Conservation (phyloP, 2,797 vertebrate genomes). For the Melanotaenia pygmaea region DNA sequence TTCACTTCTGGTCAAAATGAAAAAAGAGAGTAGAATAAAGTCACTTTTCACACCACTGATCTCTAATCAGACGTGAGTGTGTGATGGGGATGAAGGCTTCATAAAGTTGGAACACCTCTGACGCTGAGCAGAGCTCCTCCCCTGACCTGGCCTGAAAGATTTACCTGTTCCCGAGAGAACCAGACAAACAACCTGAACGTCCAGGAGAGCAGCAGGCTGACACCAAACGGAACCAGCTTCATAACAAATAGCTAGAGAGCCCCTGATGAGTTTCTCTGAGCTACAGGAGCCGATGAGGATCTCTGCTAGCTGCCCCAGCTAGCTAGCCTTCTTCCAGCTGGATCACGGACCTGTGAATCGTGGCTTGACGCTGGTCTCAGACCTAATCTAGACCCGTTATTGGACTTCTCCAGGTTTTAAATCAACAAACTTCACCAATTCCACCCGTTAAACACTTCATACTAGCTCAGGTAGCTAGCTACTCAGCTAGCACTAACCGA, state of each 20-base stretch:
- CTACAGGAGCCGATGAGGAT: too few relatives aligned
- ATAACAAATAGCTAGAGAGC: not conserved
- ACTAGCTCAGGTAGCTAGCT: constrained; percentile 34
- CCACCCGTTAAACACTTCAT: not conserved
- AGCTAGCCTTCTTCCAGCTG: too few relatives aligned
- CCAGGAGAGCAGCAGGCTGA: not conserved
- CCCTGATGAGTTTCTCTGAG: too few relatives aligned
- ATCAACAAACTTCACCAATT: not conserved
- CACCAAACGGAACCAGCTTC: not conserved
- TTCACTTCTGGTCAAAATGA: constrained; percentile 85
- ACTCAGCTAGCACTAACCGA: constrained; percentile 42
- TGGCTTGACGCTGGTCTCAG: not conserved
- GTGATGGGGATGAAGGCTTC: too few relatives aligned
- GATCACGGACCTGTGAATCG: not conserved
- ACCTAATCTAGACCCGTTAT: not conserved
- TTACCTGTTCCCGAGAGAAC: too few relatives aligned
- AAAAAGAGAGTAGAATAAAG: not conserved
- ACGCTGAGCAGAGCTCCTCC: not conserved
- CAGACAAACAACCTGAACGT: too few relatives aligned
- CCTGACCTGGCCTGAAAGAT: not conserved
- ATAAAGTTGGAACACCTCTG: too few relatives aligned
- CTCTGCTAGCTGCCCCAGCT: too few relatives aligned
- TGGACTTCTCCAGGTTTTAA: accelerated
- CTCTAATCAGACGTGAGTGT: too few relatives aligned
- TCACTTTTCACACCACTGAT: too few relatives aligned